These are phyloP conservation scores for Myotis findleyi DNA, from an alignment of 2,797 vertebrate species.

Conservation along the genomic window DNA sequence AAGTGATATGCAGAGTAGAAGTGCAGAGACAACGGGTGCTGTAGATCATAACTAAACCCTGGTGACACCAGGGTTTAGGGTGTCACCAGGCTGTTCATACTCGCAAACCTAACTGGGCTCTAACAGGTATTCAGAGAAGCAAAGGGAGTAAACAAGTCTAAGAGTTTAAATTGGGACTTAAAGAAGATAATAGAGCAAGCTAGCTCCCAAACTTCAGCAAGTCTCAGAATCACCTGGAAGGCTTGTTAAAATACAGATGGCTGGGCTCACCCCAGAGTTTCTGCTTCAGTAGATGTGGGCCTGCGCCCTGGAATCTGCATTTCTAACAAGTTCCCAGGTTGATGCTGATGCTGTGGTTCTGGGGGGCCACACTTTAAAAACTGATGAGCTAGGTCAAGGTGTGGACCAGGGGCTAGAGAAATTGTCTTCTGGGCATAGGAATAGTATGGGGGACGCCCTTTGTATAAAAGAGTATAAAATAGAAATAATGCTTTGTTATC, in stretches of 20 bases:
- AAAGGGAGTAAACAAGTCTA: background rate
- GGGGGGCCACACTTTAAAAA: background rate
- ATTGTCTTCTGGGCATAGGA: background rate
- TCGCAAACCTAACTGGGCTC: too few species aligned
- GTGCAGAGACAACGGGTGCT: background rate
- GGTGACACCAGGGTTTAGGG: too few species aligned
- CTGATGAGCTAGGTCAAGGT: background rate
- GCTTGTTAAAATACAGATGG: background rate
- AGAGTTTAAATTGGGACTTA: background rate
- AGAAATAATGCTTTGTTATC: background rate
- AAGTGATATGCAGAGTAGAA: background rate
- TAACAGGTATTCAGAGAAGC: too few species aligned
- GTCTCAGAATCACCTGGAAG: background rate
- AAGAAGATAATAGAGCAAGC: background rate
- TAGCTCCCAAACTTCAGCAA: background rate
- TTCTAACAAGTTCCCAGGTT: background rate
- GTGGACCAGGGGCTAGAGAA: background rate
- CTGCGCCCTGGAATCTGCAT: background rate
- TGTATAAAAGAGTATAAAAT: background rate
- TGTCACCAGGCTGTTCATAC: too few species aligned
- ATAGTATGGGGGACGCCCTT: background rate
- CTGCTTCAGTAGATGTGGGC: background rate
- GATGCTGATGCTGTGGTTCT: background rate
- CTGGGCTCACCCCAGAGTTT: background rate
- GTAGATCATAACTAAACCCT: background rate